phyloP scores from a whole-genome alignment of 2,113 vertebrate genomes.

The Ptyas mucosa region DNA sequence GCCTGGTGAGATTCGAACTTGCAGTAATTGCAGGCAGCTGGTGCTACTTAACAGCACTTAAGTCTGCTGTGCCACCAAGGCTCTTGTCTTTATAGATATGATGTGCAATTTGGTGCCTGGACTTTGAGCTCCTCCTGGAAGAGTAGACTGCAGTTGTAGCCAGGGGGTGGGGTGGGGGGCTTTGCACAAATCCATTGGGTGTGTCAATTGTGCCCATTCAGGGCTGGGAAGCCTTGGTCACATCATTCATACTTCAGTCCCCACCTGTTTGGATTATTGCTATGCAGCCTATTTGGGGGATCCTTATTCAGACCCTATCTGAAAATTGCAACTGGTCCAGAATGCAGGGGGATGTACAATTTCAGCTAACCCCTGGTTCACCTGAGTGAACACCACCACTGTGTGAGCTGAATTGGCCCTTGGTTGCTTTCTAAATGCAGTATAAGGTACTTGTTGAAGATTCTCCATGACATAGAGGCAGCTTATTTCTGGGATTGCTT shows the following conservation, averaged over 20 bases:
- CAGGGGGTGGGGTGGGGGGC: neutral
- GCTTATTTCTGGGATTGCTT: neutral
- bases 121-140: neutral
- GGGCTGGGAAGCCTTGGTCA: neutral
- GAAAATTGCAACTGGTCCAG: neutral
- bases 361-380: neutral
- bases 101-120: neutral
- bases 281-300: neutral
- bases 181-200: neutral
- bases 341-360: neutral
- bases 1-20: too few relatives aligned
- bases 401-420: neutral
- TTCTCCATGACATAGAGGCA: neutral
- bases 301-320: neutral
- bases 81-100: too few relatives aligned
- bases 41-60: too few relatives aligned
- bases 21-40: too few relatives aligned
- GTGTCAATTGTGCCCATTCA: neutral
- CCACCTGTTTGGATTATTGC: neutral
- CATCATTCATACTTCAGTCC: neutral
- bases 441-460: neutral
- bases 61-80: too few relatives aligned
- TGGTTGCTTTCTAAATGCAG: neutral
- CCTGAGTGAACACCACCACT: neutral
- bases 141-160: neutral